Base-by-base conservation (phyloP, 2,797 vertebrate genomes). In the Neostethus bicornis region DNA sequence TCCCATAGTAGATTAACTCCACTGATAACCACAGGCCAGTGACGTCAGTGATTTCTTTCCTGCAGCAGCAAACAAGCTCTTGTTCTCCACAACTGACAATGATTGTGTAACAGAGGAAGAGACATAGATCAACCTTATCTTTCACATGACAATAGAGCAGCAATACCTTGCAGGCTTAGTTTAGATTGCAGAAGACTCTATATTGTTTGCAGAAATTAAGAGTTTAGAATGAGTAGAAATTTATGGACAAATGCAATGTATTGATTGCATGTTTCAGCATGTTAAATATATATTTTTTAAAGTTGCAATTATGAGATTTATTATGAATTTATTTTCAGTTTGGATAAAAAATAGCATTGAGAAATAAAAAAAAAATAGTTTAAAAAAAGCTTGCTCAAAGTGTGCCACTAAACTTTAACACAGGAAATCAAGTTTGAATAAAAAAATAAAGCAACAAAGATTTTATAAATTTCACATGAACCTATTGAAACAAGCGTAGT, bases 1-100 rank as follows among this genome's bases (percentile, higher is more conserved):
- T 77, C 66, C 73, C 74, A 50, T 59, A 69, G 60, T 84, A 90
- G 87, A 92, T 91, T 89, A 89, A 85, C 85, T 86, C 76, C 49
- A 61, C 78, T 85, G 85, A 89, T 82, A 83, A 85, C 79, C 73
- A 76, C 73, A 76, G 84, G 58, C 70, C 55, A 59, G 52, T 92
- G 89, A 91, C 85, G 80, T 90, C 87, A 91, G 80, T 69, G 55
- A 32, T 61, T 58, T 29, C 43, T 44, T 69, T 56, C 23, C 34
- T 66, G 11, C 62, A 60, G 47, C 48, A 58, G 58, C 66, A 58
- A n/a, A 16, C 69, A 39, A 32, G 21, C 41, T 28, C 25, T 38
- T n/a, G 38, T 46, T 47, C 54, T 68, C 50, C 41, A 45, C 37
- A 46, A 71, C 51, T 20, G 44, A 43, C 55, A 51, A 44, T 49